Conservation (phyloP, 2,113 vertebrate genomes). For the Coreoperca whiteheadi region DNA sequence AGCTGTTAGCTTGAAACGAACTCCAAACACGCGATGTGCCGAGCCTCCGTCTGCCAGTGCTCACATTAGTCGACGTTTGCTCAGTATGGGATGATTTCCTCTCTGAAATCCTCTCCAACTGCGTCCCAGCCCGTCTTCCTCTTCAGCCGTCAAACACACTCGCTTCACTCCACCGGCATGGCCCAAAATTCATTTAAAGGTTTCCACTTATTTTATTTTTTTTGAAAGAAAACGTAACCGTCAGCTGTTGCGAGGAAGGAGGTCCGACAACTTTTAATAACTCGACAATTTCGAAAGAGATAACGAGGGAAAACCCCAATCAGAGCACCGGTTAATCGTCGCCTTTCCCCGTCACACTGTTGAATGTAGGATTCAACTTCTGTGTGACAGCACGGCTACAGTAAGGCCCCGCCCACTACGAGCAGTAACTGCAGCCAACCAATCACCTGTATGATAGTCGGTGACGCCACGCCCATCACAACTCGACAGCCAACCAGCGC, state of each 20-base stretch:
- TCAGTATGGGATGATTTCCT: constrained; percentile 48
- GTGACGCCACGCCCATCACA: neutral
- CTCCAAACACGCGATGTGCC: neutral
- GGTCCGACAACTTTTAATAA: rapidly evolving
- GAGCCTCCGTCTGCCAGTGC: neutral
- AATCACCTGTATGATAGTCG: constrained; percentile 31
- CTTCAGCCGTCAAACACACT: constrained; percentile 2
- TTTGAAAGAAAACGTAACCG: neutral
- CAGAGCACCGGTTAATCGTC: rapidly evolving
- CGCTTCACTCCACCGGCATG: constrained; percentile 42
- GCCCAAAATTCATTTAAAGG: constrained; percentile 13
- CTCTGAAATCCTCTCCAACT: constrained; percentile 44
- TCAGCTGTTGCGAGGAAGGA: neutral
- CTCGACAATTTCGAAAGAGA: neutral
- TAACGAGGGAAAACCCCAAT: neutral
- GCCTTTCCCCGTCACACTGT: neutral
- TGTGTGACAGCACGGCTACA: constrained; percentile 66
- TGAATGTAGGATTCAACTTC: constrained; percentile 7
- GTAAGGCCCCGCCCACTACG: constrained; percentile 62
- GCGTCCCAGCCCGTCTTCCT: constrained; percentile 6
- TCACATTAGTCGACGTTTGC: neutral
- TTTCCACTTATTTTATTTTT: no score
- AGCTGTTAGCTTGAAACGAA: neutral
- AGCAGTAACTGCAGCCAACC: neutral
- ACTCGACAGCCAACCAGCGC: constrained; percentile 63